Conservation (phyloP, 2,797 vertebrate genomes). For the Ciconia nigra region DNA sequence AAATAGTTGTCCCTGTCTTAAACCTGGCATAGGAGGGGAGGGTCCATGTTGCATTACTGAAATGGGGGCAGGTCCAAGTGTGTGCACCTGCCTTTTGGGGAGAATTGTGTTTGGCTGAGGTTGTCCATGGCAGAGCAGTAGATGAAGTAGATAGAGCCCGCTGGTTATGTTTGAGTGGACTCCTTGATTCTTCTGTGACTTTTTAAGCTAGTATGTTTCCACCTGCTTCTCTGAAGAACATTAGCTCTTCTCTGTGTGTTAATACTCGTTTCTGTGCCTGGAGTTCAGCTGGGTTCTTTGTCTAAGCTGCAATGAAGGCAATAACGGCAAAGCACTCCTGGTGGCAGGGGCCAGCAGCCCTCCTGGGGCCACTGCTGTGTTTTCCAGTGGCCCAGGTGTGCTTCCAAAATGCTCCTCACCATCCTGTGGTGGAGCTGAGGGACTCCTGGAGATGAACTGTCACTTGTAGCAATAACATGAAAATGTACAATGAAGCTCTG, state of each 20-base stretch:
- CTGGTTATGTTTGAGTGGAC: background rate
- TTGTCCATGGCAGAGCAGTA: background rate
- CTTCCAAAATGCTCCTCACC: background rate
- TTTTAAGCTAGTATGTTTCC: background rate
- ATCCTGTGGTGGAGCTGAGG: background rate
- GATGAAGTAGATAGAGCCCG: background rate
- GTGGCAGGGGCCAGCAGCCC: background rate
- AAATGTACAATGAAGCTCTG: background rate
- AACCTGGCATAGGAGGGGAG: background rate
- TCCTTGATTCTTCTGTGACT: background rate
- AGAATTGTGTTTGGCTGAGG: background rate
- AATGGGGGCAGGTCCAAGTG: background rate
- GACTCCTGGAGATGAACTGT: background rate
- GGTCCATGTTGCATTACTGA: background rate
- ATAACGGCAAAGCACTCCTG: fast-evolving
- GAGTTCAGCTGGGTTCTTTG: background rate
- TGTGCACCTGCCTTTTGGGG: background rate
- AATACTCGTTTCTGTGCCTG: background rate
- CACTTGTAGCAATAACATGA: background rate
- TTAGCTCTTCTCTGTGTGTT: background rate
- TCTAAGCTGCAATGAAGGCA: background rate
- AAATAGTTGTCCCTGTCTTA: background rate
- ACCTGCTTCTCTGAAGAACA: background rate
- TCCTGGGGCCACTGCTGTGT: background rate
- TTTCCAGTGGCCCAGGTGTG: background rate